Base-by-base conservation (phyloP, 2,888 invertebrate genomes). In the Himalopsyche japonica region DNA sequence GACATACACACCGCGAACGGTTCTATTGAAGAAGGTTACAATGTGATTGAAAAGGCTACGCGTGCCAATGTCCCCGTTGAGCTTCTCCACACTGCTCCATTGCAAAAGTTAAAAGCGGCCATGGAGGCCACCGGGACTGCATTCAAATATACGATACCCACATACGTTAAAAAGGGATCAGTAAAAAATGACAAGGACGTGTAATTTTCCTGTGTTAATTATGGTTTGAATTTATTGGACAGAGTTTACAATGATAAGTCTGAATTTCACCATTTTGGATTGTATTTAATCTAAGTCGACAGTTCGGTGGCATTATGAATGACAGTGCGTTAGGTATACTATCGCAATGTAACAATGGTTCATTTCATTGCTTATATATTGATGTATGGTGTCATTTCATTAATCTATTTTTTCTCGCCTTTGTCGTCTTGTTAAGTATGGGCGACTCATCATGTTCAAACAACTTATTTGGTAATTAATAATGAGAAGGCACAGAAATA, bases 121-220 rank as follows among this genome's bases (percentile, higher is more conserved):
- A 87, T 93, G 43, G 92, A 94, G 88, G 90, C 90, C 24, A 89
- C 91, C 47, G 94, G 94, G 1, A 93, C 93, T 88, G 89, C 91
- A 85, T 95, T 95, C 87, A 93, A 93, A 79, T 92, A 93, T 89
- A 89, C 89, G 86, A 92, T 94, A 88, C 94, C 94, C 5, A 89
- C 90, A 20, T 24, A n/a, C n/a, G 20, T 57, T 92, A 91, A 20
- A 70, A 81, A 76, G 37, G 32, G 24, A 20, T 20, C 57, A 7
- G 8, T 20, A 1, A 20, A 57, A 57, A 24, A 20, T 20, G 57
- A n/a, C 7, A 10, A 57, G 20, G 20, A 20, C 20, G 57, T 20
- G 12, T 57, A 57, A 20, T 20, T 57, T 20, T 20, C 15, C 24
- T 20, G 3, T 57, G 20, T 24, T 57, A 57, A 57, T n/a, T 57